These are phyloP conservation scores for Campoplex nolae DNA, from an alignment of 2,888 invertebrate genomes.

Conservation along the genomic window DNA sequence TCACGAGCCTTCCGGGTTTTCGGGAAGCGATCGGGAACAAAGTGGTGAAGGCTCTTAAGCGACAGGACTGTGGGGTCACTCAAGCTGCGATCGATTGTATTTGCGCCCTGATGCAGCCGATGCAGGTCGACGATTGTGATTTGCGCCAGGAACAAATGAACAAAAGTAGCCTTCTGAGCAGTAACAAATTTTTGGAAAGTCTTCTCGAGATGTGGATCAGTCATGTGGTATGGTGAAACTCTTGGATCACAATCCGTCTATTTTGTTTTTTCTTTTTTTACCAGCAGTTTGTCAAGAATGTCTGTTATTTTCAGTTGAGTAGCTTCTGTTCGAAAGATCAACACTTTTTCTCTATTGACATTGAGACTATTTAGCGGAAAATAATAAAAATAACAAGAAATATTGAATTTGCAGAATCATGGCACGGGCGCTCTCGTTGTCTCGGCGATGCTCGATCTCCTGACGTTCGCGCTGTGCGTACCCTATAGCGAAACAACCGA, in stretches of 20 bases:
- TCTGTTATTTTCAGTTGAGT: not conserved
- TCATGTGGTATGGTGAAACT: slow-evolving; percentile 91
- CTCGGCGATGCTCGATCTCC: slow-evolving; percentile 98
- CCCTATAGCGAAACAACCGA: slow-evolving; percentile 99
- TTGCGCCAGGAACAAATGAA: slow-evolving; percentile 98
- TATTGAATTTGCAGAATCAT: slow-evolving; percentile 88
- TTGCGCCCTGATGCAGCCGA: slow-evolving; percentile 99
- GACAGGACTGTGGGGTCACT: slow-evolving; percentile 95
- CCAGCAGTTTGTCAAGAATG: not conserved
- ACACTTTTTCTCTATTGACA: too few species aligned
- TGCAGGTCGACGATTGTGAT: slow-evolving; percentile 98
- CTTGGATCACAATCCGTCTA: not conserved
- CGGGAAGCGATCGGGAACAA: slow-evolving; percentile 97
- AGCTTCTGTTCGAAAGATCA: not conserved
- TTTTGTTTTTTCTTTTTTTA: too few species aligned
- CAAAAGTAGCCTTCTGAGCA: slow-evolving; percentile 97
- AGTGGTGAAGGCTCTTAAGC: slow-evolving; percentile 95
- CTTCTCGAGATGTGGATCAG: slow-evolving; percentile 97
- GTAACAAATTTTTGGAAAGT: slow-evolving; percentile 95
- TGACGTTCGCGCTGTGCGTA: slow-evolving; percentile 98
- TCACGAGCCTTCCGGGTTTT: slow-evolving; percentile 95
- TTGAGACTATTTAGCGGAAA: not conserved
- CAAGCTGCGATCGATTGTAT: slow-evolving; percentile 99
- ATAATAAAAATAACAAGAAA: not conserved
- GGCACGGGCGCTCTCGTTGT: slow-evolving; percentile 98